Evolutionary conservation across 2,797 vertebrate species (phyloP).

Genomic region (Lindbergichthys nudifrons): DNA sequence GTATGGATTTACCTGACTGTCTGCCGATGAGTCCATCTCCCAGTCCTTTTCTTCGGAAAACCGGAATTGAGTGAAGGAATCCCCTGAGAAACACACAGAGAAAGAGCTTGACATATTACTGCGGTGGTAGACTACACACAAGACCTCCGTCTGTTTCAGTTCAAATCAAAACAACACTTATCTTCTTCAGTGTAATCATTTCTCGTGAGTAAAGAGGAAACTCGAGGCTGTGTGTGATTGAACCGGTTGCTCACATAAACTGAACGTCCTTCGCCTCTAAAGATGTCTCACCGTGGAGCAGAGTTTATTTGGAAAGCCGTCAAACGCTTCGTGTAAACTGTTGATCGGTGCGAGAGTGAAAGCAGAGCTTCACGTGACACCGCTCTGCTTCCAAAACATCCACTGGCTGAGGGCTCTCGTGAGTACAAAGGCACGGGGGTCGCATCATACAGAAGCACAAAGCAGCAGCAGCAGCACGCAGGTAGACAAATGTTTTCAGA

Average conservation of each 20-base stretch:
- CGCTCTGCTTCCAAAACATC: constrained; percentile 30
- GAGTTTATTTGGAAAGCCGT: constrained; percentile 24
- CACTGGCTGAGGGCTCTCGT: constrained; percentile 29
- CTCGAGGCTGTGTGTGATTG: background rate
- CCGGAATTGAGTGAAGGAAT: constrained; percentile 94
- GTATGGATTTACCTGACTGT: constrained; percentile 85
- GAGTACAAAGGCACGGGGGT: constrained; percentile 11
- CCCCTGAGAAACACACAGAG: constrained; percentile 82
- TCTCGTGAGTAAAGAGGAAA: background rate
- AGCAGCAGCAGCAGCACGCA: constrained; percentile 4
- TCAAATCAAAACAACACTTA: constrained; percentile 11
- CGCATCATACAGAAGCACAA: constrained; percentile 25
- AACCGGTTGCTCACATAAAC: background rate
- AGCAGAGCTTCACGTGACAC: constrained; percentile 15
- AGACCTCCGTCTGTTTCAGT: background rate
- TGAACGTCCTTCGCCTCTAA: background rate
- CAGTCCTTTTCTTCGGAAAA: constrained; percentile 96
- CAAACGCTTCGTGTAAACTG: constrained; percentile 33
- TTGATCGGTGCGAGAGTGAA: constrained; percentile 24
- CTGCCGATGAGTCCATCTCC: constrained; percentile 85
- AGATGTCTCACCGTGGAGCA: background rate
- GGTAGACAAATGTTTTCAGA: background rate
- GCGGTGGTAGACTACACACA: background rate
- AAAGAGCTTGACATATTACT: background rate
- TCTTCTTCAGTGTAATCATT: background rate